Evolutionary conservation across 2,113 vertebrate species (phyloP).

Genomic region (Puma concolor): DNA sequence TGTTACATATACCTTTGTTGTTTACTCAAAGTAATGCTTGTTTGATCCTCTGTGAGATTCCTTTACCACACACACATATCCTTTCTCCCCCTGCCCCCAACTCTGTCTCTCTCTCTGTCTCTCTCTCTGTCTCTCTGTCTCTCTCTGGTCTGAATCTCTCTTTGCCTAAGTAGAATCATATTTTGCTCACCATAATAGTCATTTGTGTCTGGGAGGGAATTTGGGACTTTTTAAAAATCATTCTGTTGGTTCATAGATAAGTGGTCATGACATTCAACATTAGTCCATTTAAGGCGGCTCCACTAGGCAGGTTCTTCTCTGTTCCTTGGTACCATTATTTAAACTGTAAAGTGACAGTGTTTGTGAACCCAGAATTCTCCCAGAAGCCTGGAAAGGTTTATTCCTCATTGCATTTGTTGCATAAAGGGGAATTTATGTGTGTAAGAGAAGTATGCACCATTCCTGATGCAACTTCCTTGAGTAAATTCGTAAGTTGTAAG

Average conservation of each 20-base stretch:
- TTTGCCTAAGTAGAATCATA: neutral
- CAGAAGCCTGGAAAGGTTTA: neutral
- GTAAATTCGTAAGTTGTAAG: neutral
- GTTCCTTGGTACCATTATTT: neutral
- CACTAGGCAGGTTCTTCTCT: neutral
- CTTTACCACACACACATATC: neutral
- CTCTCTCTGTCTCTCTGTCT: too few species aligned
- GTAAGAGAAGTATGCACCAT: neutral
- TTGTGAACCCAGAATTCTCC: neutral
- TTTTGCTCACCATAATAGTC: neutral
- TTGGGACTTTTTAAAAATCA: neutral
- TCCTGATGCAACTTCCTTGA: neutral
- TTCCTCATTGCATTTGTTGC: neutral
- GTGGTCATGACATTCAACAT: neutral
- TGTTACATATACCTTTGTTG: neutral
- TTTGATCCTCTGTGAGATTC: neutral
- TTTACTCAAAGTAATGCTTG: neutral
- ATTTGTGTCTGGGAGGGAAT: neutral
- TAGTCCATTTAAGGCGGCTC: neutral
- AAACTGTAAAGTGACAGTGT: neutral
- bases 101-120: neutral
- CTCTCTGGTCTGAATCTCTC: neutral
- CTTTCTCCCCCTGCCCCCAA: too few species aligned
- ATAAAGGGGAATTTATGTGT: neutral
- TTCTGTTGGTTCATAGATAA: neutral